Evolutionary conservation across 2,113 vertebrate genomes (phyloP).

Genomic region (Nerophis lumbriciformis): DNA sequence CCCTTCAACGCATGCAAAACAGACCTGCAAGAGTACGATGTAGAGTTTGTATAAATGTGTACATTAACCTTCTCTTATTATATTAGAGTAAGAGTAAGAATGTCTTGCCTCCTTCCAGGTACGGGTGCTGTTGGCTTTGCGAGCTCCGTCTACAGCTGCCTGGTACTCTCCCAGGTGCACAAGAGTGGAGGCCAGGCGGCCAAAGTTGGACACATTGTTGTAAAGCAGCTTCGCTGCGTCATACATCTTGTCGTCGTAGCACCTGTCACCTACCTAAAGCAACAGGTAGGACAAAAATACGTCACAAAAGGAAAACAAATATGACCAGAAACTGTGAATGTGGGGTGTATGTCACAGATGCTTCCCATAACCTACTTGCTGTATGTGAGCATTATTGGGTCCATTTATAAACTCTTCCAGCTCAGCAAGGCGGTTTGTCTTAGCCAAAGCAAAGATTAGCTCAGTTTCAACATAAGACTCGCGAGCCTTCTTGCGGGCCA

Average conservation of each 20-base stretch:
- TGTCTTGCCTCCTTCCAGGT: conserved; percentile 94
- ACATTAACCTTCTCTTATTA: neutral
- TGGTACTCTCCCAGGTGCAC: conserved; percentile 98
- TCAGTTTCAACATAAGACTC: conserved; percentile 97
- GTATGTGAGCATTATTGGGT: conserved; percentile 97
- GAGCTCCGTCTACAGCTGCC: conserved; percentile 93
- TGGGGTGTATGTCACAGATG: neutral
- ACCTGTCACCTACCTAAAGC: conserved; percentile 91
- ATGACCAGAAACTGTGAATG: neutral
- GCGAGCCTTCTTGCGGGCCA: conserved; percentile 96
- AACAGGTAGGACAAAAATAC: neutral
- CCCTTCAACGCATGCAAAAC: conserved; percentile 97
- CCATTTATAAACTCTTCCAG: conserved; percentile 98
- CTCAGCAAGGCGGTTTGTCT: conserved; percentile 96
- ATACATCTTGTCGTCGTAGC: conserved; percentile 98
- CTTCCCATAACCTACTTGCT: conserved; percentile 79
- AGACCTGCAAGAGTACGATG: conserved; percentile 74
- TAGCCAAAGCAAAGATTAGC: conserved; percentile 94
- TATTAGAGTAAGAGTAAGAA: neutral
- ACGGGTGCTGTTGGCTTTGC: conserved; percentile 97
- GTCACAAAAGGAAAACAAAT: neutral
- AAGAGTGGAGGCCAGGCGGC: conserved; percentile 91
- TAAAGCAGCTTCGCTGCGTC: conserved; percentile 96
- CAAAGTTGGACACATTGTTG: conserved; percentile 98
- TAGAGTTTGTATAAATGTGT: neutral